Evolutionary conservation across 2,797 vertebrate genomes (phyloP).

Genomic region (Arremon brunneinucha): DNA sequence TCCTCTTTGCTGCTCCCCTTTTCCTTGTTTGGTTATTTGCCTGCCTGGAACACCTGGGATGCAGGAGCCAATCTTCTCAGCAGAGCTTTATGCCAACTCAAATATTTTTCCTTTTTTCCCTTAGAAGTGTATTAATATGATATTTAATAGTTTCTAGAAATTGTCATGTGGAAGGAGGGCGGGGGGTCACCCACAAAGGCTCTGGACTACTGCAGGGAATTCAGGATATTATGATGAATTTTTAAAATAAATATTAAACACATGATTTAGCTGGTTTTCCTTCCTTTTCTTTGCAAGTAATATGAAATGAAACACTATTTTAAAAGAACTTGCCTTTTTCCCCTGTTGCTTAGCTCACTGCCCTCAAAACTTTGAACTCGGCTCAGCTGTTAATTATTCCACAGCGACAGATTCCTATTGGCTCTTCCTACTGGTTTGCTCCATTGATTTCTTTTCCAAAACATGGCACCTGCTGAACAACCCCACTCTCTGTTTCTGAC

Average conservation of each 20-base stretch:
- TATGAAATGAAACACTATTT: slow-evolving; percentile 33
- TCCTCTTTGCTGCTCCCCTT: not conserved
- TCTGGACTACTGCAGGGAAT: slow-evolving; percentile 19
- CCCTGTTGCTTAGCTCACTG: slow-evolving; percentile 18
- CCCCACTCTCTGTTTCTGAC: not conserved
- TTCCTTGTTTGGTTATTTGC: not conserved
- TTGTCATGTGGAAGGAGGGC: not conserved
- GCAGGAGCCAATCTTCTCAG: not conserved
- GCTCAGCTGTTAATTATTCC: slow-evolving; percentile 22
- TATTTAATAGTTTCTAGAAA: slow-evolving; percentile 45
- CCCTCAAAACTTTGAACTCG: slow-evolving; percentile 34
- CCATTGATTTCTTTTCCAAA: not conserved
- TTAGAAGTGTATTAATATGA: not conserved
- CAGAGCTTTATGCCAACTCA: not conserved
- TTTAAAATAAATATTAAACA: slow-evolving; percentile 37
- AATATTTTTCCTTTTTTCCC: slow-evolving; percentile 3
- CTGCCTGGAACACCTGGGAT: not conserved
- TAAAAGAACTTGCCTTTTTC: not conserved
- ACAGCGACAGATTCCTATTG: not conserved
- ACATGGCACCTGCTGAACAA: not conserved
- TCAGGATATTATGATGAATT: not conserved
- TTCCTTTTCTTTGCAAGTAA: slow-evolving; percentile 13
- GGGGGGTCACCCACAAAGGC: not conserved
- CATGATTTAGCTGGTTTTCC: slow-evolving; percentile 23
- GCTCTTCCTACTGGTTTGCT: not conserved